These are phyloP conservation scores for Propithecus perrieri DNA, from an alignment of 2,797 vertebrate genomes.

Conservation along the genomic window DNA sequence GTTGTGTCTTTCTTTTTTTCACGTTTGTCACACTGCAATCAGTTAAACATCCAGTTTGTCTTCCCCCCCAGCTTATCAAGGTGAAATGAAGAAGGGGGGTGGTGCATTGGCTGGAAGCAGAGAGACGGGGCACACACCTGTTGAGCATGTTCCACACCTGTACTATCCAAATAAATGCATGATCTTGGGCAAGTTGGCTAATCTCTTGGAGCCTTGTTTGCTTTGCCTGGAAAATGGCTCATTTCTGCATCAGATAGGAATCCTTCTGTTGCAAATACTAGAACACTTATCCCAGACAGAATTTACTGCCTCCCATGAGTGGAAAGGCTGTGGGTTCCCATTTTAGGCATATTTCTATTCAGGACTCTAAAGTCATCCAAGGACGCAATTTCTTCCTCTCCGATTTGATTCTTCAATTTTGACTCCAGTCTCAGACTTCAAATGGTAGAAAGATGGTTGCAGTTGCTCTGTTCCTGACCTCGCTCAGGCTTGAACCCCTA, in stretches of 20 bases:
- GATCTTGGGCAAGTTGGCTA: background rate
- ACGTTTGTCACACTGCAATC: background rate
- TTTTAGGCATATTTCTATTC: background rate
- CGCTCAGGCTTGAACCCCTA: background rate
- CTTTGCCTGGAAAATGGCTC: background rate
- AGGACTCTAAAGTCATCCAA: background rate
- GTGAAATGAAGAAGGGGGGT: background rate
- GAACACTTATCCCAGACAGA: background rate
- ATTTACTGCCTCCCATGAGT: background rate
- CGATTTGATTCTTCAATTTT: background rate
- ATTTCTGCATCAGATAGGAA: background rate
- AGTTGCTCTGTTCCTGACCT: too few species aligned
- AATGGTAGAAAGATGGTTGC: background rate
- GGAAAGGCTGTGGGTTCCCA: background rate
- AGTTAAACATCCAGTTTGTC: background rate
- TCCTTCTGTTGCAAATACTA: background rate
- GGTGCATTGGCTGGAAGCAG: background rate
- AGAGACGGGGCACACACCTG: background rate
- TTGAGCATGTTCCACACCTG: rapidly evolving
- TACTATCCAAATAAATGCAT: background rate
- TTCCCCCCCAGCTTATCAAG: background rate
- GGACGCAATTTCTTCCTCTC: background rate
- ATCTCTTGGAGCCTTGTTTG: background rate
- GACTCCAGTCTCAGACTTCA: background rate
- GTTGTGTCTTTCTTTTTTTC: background rate